A percentile compares a stretch with the other conserved stretches of the same genome.
Evolutionary conservation across 37 sponge, comb jelly and placozoan species (phyloP).

Genomic region (Aplysina aerophoba): DNA sequence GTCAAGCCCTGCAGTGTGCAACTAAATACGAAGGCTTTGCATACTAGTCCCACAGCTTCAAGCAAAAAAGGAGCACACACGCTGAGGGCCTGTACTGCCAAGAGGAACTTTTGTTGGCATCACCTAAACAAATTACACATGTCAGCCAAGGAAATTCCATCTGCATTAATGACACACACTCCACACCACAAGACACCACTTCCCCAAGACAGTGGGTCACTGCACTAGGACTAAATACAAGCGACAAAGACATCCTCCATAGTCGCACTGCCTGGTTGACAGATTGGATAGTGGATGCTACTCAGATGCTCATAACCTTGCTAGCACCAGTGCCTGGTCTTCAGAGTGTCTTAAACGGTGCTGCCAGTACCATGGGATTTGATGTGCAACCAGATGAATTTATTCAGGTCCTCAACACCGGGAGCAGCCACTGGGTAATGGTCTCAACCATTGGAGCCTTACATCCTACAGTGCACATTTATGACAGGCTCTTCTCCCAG

Average conservation of each 20-base stretch:
- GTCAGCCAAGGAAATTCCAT: too few species aligned
- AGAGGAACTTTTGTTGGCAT: too few species aligned
- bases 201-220: too few species aligned
- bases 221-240: neutral
- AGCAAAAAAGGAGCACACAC: too few species aligned
- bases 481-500: slow-evolving; percentile 31
- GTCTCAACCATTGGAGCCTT: slow-evolving; percentile 37
- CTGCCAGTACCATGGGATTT: slow-evolving; percentile 13
- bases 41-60: too few species aligned
- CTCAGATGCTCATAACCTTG: slow-evolving; percentile 9
- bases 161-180: too few species aligned
- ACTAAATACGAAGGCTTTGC: too few species aligned
- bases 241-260: slow-evolving; percentile 26
- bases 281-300: slow-evolving; percentile 14
- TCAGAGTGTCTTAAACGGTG: neutral
- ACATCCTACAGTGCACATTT: slow-evolving; percentile 28
- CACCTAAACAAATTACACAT: too few species aligned
- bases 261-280: neutral
- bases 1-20: too few species aligned
- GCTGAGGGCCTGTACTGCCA: too few species aligned
- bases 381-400: slow-evolving; percentile 18
- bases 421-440: slow-evolving; percentile 33
- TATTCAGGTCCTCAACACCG: slow-evolving; percentile 42
- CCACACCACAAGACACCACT: too few species aligned
- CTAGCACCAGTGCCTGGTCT: slow-evolving; percentile 10